These are phyloP conservation scores for Sarcophaga bullata DNA, from an alignment of 1,140 invertebrate species.

Conservation along the genomic window DNA sequence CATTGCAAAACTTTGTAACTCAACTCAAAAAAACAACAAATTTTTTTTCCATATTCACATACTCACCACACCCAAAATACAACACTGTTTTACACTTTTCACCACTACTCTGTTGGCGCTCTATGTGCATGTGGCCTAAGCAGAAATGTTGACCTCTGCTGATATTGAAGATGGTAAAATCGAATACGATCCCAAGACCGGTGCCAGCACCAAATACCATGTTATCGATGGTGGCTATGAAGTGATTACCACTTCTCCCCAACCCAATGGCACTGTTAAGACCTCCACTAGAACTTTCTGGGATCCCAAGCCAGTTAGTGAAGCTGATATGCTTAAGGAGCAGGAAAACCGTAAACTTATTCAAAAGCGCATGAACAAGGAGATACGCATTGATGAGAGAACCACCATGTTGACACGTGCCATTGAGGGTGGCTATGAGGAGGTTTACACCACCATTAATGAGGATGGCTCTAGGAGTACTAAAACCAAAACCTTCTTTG, in stretches of 20 bases:
- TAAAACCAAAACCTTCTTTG: conserved; percentile 63
- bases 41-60: conserved; percentile 1
- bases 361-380: conserved; percentile 58
- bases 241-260: conserved; percentile 54
- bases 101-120: conserved; percentile 6
- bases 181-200: conserved; percentile 59
- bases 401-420: conserved; percentile 63
- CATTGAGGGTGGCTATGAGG: conserved; percentile 62
- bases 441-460: conserved; percentile 63
- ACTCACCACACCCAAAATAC: conserved; percentile 22
- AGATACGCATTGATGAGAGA: conserved; percentile 59
- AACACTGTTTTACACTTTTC: conserved; percentile 24
- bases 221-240: conserved; percentile 63
- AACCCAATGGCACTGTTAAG: conserved; percentile 61
- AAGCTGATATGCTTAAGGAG: conserved; percentile 57
- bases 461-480: conserved; percentile 58
- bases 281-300: conserved; percentile 59
- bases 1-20: too few relatives aligned
- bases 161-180: conserved; percentile 64
- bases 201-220: conserved; percentile 58
- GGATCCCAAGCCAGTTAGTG: conserved; percentile 62
- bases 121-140: conserved; percentile 11
- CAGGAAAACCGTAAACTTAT: conserved; percentile 59
- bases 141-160: conserved; percentile 61
- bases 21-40: not conserved